phyloP scores from a whole-genome alignment of 1,140 invertebrate species.

The Papilio xuthus region DNA sequence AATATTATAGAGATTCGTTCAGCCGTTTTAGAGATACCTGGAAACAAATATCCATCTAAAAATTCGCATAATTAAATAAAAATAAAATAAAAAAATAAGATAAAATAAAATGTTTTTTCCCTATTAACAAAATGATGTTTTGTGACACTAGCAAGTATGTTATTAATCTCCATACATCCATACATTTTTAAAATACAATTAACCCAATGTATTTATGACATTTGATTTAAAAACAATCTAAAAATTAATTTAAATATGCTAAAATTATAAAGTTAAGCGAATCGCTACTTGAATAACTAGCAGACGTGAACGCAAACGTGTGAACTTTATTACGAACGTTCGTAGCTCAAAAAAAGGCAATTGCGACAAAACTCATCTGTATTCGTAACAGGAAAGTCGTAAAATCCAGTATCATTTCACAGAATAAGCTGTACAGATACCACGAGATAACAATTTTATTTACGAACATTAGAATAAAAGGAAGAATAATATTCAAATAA shows the following conservation, averaged over 20 bases:
- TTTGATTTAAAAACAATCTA: neutral
- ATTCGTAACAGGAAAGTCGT: conserved; percentile 7
- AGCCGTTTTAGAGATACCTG: too few species aligned
- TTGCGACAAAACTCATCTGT: conserved; percentile 17
- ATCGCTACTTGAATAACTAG: neutral
- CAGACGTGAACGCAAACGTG: conserved; percentile 6
- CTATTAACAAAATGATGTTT: too few species aligned
- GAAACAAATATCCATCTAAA: too few species aligned
- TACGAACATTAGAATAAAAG: neutral
- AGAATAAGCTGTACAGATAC: neutral
- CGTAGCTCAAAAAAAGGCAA: conserved; percentile 5
- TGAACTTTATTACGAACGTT: conserved; percentile 9
- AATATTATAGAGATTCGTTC: too few species aligned
- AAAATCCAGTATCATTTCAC: conserved; percentile 14
- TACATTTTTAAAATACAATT: too few species aligned
- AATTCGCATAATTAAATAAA: too few species aligned
- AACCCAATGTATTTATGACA: too few species aligned
- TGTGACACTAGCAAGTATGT: too few species aligned
- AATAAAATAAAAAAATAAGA: too few species aligned
- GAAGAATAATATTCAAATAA: neutral
- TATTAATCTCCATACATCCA: too few species aligned
- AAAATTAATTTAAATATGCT: neutral
- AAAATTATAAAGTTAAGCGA: neutral
- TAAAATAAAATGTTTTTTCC: too few species aligned
- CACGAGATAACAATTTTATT: conserved; percentile 12